A percentile compares a stretch with the other conserved stretches of the same genome.
These are phyloP conservation scores for Melanaphis sacchari DNA, from an alignment of 1,140 invertebrate species.

Conservation along the genomic window DNA sequence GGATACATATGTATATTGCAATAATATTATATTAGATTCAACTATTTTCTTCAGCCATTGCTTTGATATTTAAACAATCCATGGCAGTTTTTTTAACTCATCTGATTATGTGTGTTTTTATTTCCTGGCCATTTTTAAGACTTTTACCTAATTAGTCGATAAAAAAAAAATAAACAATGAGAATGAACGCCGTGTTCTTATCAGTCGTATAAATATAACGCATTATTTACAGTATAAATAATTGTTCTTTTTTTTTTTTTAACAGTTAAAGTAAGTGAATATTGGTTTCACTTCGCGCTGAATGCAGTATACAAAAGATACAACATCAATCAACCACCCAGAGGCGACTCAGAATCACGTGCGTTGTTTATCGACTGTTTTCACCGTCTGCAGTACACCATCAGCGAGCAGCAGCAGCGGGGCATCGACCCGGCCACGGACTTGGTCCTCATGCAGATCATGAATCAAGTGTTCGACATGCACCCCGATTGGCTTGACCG, in stretches of 20 bases:
- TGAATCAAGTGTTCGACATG: constrained; percentile 40
- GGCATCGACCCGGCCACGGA: background rate
- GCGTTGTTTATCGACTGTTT: background rate
- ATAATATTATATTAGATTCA: background rate
- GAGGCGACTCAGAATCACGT: constrained; percentile 34
- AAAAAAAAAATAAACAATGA: background rate
- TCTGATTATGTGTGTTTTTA: background rate
- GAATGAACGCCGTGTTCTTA: background rate
- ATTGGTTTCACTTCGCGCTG: constrained; percentile 11
- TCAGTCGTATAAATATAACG: background rate
- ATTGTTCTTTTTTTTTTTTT: background rate
- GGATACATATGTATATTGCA: background rate
- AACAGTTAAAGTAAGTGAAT: background rate
- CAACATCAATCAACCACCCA: constrained; percentile 13
- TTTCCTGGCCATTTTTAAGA: background rate
- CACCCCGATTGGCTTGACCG: constrained; percentile 26
- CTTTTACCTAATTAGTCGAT: background rate
- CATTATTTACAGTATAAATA: background rate
- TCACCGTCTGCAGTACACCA: background rate
- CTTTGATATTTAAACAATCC: background rate
- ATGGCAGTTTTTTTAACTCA: background rate
- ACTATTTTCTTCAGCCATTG: background rate
- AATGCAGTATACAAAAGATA: background rate
- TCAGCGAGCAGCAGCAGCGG: background rate
- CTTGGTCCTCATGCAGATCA: constrained; percentile 43